These are phyloP conservation scores for Catonia carolina DNA, from an alignment of 2,888 invertebrate species.

Conservation along the genomic window DNA sequence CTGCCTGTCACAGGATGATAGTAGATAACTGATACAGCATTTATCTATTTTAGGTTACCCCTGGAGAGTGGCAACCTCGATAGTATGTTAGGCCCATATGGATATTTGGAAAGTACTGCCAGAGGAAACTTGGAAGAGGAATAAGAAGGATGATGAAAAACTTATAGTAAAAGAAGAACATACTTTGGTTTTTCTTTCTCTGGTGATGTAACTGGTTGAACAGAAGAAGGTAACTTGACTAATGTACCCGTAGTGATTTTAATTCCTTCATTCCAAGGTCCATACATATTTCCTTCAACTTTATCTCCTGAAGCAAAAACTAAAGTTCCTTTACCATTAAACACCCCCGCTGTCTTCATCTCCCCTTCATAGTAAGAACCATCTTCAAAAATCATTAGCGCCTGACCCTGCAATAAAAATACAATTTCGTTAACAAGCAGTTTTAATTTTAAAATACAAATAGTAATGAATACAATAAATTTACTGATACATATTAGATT, in stretches of 20 bases:
- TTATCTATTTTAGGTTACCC: too few relatives aligned
- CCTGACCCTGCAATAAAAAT: constrained; percentile 59
- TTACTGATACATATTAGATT: too few relatives aligned
- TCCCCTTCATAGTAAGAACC: constrained; percentile 86
- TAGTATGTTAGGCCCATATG: too few relatives aligned
- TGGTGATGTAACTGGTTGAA: not conserved
- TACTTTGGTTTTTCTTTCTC: constrained; percentile 18
- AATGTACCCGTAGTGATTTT: constrained; percentile 69
- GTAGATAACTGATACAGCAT: too few relatives aligned
- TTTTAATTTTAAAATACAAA: too few relatives aligned
- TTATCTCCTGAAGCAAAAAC: constrained; percentile 71
- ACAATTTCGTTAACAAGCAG: constrained; percentile 16
- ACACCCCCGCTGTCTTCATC: constrained; percentile 68
- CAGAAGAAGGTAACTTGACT: constrained; percentile 43
- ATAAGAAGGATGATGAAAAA: too few relatives aligned
- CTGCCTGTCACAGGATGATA: too few relatives aligned
- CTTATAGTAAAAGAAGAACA: too few relatives aligned
- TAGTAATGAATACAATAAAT: too few relatives aligned
- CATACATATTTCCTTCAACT: constrained; percentile 65
- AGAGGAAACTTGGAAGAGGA: too few relatives aligned
- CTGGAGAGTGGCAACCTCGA: too few relatives aligned
- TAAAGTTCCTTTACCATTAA: constrained; percentile 72
- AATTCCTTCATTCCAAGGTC: constrained; percentile 69
- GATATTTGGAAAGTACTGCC: too few relatives aligned
- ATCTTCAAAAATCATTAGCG: constrained; percentile 82